Evolutionary conservation across 2,888 invertebrate genomes (phyloP), one percentile per base, ranked within the genome.

Genomic region (Tenodera sinensis): DNA sequence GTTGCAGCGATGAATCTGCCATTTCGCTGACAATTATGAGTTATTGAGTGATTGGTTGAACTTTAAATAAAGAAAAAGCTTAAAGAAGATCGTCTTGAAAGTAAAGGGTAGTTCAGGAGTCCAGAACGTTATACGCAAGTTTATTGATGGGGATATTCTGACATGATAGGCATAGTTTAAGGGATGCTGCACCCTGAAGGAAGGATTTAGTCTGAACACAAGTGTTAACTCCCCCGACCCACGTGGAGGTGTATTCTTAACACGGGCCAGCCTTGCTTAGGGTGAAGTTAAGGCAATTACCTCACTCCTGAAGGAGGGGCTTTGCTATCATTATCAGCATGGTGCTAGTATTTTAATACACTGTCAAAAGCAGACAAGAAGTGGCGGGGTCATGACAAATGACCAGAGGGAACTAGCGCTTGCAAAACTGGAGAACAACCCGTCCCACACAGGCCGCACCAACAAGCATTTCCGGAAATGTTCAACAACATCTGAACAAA

Each of bases 291-390:
- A 71, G 54, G 54, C 54, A 71, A 71, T 71, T 71, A 71, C 54
- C 54, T 71, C 54, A 20, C 54, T 71, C 54, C 54, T 71, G 54
- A 71, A 71, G 54, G 54, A 71, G 54, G 54, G 54, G 54, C 54
- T 71, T 20, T 71, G 82, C 87, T 83, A 83, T 87, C 87, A 87
- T 87, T 87, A 87, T 87, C 81, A 82, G 34, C 87, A 27, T 82
- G 54, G 54, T 71, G 54, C 54, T 71, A 82, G 82, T 83, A 87
- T 87, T 87, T 87, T 87, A 82, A 87, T 87, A 81, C 54, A 87
- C 34, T 87, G 87, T 87, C 87, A 87, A 83, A 27, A 83, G 54
- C 87, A 87, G 87, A 34, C 82, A 87, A 86, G 86, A 86, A 42
- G 34, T 28, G 28, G 25, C 83, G 82, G 30, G 54, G 82, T 30